A percentile compares a stretch with the other conserved stretches of the same genome.
These are phyloP conservation scores for Zophobas atratus DNA, from an alignment of 1,140 invertebrate species.

Conservation along the genomic window DNA sequence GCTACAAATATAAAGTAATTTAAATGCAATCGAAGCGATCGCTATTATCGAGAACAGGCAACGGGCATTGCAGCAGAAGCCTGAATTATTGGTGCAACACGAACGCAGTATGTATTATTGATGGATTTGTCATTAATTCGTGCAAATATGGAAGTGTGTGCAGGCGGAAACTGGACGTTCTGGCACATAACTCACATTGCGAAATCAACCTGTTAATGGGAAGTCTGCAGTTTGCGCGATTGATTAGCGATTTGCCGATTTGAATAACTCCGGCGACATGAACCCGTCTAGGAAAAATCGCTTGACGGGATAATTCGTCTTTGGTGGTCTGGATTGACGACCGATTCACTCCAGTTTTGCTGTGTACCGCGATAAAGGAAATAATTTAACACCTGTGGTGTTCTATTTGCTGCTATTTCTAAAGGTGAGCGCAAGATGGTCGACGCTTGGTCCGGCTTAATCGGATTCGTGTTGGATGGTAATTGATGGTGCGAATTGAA, in stretches of 20 bases:
- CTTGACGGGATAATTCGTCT: background rate
- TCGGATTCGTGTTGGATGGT: background rate
- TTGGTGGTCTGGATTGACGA: constrained; percentile 8
- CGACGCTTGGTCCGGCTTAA: background rate
- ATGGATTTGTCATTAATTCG: constrained; percentile 55
- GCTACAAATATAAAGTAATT: constrained; percentile 19
- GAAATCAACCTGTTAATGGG: constrained; percentile 49
- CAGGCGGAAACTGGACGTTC: constrained; percentile 50
- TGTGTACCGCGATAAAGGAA: constrained; percentile 7
- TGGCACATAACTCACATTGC: constrained; percentile 37
- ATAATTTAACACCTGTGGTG: constrained; percentile 26
- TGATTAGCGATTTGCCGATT: background rate
- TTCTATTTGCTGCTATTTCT: constrained; percentile 22
- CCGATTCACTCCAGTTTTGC: background rate
- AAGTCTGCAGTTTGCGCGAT: background rate
- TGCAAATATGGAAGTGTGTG: constrained; percentile 54
- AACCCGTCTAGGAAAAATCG: background rate
- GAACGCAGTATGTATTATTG: constrained; percentile 53
- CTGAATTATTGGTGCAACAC: constrained; percentile 39
- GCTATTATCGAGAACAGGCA: constrained; percentile 34
- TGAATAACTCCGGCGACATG: background rate
- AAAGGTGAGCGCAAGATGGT: background rate
- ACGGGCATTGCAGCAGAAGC: constrained; percentile 20
- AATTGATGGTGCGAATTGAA: constrained; percentile 20
- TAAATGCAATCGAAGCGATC: constrained; percentile 33